These are phyloP conservation scores for Hucho hucho DNA, from an alignment of 2,113 vertebrate species.

Conservation along the genomic window DNA sequence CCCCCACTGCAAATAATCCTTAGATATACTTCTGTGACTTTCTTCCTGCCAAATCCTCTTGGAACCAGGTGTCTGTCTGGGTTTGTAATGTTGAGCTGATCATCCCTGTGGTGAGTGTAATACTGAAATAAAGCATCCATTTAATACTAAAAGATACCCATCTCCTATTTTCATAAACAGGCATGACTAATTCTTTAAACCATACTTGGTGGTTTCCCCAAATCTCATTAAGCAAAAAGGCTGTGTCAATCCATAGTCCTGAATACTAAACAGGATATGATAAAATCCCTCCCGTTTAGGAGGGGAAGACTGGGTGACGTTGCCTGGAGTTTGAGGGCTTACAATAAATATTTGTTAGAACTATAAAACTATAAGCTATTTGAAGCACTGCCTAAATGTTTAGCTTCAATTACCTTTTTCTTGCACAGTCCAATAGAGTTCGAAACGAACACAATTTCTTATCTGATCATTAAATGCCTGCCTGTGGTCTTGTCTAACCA, in stretches of 20 bases:
- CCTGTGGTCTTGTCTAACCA: not conserved
- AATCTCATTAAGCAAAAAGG: not conserved
- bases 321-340: not conserved
- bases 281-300: not conserved
- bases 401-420: not conserved
- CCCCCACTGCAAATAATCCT: no score
- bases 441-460: not conserved
- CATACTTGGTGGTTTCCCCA: not conserved
- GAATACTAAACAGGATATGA: conserved; percentile 10
- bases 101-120: not conserved
- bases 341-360: conserved; percentile 17
- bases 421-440: not conserved
- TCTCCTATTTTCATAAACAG: not conserved
- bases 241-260: not conserved
- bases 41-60: not conserved
- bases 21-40: not conserved
- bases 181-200: conserved; percentile 9
- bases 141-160: not conserved
- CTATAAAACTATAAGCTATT: not conserved
- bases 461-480: not conserved
- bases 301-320: not conserved
- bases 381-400: not conserved
- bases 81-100: not conserved
- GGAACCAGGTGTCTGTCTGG: not conserved
- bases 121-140: not conserved